Evolutionary conservation across 2,113 vertebrate genomes (phyloP).

Genomic region (Cariama cristata): DNA sequence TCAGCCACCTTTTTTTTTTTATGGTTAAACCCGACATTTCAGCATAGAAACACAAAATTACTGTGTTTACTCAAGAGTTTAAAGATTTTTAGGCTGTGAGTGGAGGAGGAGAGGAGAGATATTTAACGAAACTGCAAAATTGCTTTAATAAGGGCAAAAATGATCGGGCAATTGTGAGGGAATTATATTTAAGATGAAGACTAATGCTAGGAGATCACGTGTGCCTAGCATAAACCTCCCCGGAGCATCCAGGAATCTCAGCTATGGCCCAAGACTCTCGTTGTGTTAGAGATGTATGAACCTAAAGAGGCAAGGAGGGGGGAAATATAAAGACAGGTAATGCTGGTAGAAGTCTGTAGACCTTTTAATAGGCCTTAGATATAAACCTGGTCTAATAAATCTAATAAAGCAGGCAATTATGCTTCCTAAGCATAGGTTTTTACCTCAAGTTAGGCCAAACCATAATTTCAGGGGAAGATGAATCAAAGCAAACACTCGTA

Average conservation of each 20-base stretch:
- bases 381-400: not conserved
- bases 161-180: not conserved
- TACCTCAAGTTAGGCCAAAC: not conserved
- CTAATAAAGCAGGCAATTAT: not conserved
- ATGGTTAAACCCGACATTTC: not conserved
- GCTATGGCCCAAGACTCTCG: not conserved
- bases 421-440: not conserved
- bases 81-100: not conserved
- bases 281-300: not conserved
- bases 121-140: not conserved
- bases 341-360: not conserved
- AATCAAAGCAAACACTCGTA: constrained; percentile 4
- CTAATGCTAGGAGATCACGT: not conserved
- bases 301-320: not conserved
- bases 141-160: not conserved
- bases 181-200: not conserved
- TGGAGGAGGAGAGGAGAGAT: not conserved
- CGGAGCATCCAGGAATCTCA: not conserved
- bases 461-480: not conserved
- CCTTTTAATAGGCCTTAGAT: not conserved
- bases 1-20: not conserved
- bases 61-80: not conserved
- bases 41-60: not conserved
- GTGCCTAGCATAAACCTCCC: not conserved
- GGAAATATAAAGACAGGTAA: not conserved